Base-by-base conservation (phyloP, 2,888 invertebrate species). In the Rhingia rostrata region DNA sequence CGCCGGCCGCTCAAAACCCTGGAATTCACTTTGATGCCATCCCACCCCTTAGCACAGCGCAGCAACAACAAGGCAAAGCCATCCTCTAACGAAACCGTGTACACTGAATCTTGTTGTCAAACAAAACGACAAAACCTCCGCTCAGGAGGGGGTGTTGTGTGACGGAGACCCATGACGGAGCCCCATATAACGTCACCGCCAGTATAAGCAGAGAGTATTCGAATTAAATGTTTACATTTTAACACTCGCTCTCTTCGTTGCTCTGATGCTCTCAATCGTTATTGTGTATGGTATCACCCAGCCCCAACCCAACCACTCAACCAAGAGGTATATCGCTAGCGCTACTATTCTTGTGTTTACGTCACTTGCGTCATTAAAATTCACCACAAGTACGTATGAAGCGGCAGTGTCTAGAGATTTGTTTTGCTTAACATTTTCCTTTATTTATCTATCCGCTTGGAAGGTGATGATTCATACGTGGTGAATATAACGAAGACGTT, bases 291-390 rank as follows among this genome's bases (percentile, higher is more conserved):
- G 7, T 14, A 9, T 1, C 9, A 9, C 14, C 58, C 53, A 32
- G 45, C 56, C 43, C 45, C 12, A 14, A 14, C 47, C n/a, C 41
- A 39, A 32, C 33, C 54, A 54, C 45, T 47, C 53, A 41, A 33
- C 74, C 61, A 35, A 6, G 4, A 7, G 39, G 22, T 22, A 22
- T 22, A 22, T 22, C 22, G 1, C 22, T 2, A 2, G 1, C 22
- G 22, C 22, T 2, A 2, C 22, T 22, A 22, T 22, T 10, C 49
- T 47, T 37, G 66, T 53, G 80, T 80, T 80, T 84, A 75, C 84
- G 84, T 84, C 83, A 84, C 69, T 83, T 37, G 78, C 78, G 78
- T 79, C 83, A 83, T 60, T 83, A 63, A 78, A 56, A 78, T 45
- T 73, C 67, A 83, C 73, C 58, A 58, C 30, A 12, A 33, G 30